phyloP scores from a whole-genome alignment of 2,888 invertebrate genomes.

The Hypomecis atomaria region DNA sequence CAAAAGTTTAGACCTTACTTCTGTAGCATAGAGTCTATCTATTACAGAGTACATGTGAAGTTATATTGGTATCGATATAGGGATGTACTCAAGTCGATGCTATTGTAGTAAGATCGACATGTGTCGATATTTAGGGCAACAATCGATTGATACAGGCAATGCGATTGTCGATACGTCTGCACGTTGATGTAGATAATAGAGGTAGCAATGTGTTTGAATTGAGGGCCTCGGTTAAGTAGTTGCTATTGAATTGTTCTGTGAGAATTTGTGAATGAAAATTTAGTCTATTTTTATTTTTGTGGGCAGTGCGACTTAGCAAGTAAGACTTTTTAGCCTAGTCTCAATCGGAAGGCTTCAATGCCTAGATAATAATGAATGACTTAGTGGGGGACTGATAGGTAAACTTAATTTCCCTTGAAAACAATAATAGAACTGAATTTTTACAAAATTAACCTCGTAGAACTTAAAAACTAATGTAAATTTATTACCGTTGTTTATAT shows the following conservation, averaged over 20 bases:
- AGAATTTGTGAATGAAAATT: neutral
- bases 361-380: too few species aligned
- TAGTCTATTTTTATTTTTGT: too few species aligned
- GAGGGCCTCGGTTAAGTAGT: constrained; percentile 11
- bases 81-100: constrained; percentile 65
- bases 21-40: constrained; percentile 31
- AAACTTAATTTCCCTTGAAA: too few species aligned
- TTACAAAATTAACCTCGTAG: too few species aligned
- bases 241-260: constrained; percentile 1
- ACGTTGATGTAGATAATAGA: constrained; percentile 25
- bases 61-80: constrained; percentile 55
- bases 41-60: neutral
- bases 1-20: constrained; percentile 48
- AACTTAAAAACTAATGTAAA: too few species aligned
- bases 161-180: constrained; percentile 44
- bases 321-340: too few species aligned
- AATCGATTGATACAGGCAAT: constrained; percentile 51
- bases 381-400: too few species aligned
- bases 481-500: too few species aligned
- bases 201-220: constrained; percentile 30
- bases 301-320: too few species aligned
- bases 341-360: too few species aligned
- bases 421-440: too few species aligned
- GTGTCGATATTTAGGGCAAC: constrained; percentile 72
- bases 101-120: constrained; percentile 73